A percentile compares a stretch with the other conserved stretches of the same genome.
phyloP scores from a whole-genome alignment of 2,113 vertebrate genomes.

The Alligator sinensis region DNA sequence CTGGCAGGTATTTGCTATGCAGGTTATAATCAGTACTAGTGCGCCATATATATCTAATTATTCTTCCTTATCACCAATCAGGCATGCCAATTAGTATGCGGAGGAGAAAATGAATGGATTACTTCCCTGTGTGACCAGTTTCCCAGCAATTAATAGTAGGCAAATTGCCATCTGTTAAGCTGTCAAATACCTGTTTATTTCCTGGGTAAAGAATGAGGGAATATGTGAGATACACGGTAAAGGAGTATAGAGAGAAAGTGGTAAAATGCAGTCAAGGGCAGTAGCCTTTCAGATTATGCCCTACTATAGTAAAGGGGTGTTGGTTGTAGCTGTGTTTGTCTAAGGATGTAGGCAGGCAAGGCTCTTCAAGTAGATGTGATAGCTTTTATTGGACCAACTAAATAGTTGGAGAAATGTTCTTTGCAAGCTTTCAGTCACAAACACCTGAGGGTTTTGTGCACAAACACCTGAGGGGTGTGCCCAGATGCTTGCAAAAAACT shows the following conservation, averaged over 20 bases:
- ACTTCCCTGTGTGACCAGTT: constrained; percentile 66
- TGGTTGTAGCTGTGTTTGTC: too few relatives aligned
- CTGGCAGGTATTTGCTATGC: not conserved
- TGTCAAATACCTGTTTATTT: constrained; percentile 54
- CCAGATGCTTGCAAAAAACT: too few relatives aligned
- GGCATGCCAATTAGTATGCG: constrained; percentile 59
- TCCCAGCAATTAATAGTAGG: constrained; percentile 69
- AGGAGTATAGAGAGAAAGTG: constrained; percentile 49
- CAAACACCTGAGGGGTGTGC: too few relatives aligned
- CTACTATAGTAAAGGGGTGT: constrained; percentile 13
- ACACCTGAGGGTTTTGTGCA: too few relatives aligned
- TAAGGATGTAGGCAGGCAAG: too few relatives aligned
- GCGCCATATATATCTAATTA: constrained; percentile 16
- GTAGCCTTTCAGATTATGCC: constrained; percentile 4
- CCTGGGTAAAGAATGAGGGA: constrained; percentile 38
- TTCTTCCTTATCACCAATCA: constrained; percentile 42
- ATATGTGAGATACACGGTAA: constrained; percentile 23
- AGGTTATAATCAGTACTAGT: constrained; percentile 45
- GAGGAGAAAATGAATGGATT: constrained; percentile 46
- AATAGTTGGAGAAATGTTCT: too few relatives aligned
- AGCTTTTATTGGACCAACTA: too few relatives aligned
- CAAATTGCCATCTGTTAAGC: constrained; percentile 62
- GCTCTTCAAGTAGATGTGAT: too few relatives aligned
- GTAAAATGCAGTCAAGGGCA: not conserved
- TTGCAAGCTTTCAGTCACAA: too few relatives aligned